A percentile compares a stretch with the other conserved stretches of the same genome.
These are phyloP conservation scores for Trogon melanurus DNA, from an alignment of 2,113 vertebrate genomes.

Conservation along the genomic window DNA sequence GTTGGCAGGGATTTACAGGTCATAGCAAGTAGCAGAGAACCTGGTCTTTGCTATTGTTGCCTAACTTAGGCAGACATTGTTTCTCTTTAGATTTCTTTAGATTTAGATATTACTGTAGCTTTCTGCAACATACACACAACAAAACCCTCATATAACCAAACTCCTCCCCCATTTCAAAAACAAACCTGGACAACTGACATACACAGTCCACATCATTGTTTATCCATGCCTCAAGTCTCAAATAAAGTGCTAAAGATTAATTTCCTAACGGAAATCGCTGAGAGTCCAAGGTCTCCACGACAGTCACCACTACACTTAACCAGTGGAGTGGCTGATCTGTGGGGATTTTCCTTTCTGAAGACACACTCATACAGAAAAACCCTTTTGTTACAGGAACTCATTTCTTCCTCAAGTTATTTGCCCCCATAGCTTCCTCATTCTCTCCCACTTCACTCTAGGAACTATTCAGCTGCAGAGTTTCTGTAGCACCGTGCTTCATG, in stretches of 20 bases:
- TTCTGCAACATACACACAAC: background rate
- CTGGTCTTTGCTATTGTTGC: background rate
- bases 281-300: background rate
- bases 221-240: background rate
- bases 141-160: background rate
- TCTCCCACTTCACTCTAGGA: background rate
- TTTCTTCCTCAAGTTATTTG: background rate
- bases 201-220: accelerated
- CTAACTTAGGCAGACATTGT: background rate
- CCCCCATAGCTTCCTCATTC: background rate
- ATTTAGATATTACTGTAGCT: background rate
- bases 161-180: accelerated
- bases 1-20: background rate
- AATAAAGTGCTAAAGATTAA: background rate
- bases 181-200: background rate
- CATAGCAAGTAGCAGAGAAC: background rate
- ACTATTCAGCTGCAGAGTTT: background rate
- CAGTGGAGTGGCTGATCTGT: background rate
- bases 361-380: background rate
- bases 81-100: background rate
- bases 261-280: background rate
- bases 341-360: background rate
- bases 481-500: accelerated
- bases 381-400: background rate
- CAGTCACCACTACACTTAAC: background rate